A percentile compares a stretch with the other conserved stretches of the same genome.
phyloP scores from a whole-genome alignment of 2,113 vertebrate genomes.

The Callorhinus ursinus region DNA sequence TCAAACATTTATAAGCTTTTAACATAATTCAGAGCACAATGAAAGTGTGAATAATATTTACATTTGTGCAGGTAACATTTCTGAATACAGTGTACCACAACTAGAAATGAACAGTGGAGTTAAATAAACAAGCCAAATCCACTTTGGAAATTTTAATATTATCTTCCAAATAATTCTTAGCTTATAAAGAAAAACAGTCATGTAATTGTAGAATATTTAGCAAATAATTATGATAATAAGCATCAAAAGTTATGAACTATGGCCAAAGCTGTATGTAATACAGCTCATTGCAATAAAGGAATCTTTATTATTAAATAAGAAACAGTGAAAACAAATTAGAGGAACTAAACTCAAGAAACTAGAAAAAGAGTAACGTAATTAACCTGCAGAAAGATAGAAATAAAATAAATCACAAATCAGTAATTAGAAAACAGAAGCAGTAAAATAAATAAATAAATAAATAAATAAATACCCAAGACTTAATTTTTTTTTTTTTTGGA shows the following conservation, averaged over 20 bases:
- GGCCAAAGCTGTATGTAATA: neutral
- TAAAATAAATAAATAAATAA: neutral
- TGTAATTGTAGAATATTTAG: neutral
- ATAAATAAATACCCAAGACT: neutral
- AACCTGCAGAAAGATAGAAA: neutral
- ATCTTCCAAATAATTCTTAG: constrained; percentile 37
- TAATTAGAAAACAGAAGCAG: neutral
- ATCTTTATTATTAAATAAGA: constrained; percentile 37
- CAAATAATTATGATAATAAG: constrained; percentile 34
- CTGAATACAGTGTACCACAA: neutral
- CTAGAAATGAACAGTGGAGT: neutral
- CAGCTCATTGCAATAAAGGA: constrained; percentile 7
- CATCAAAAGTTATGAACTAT: neutral
- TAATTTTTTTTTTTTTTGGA: neutral
- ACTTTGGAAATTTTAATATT: neutral
- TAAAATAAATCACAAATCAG: constrained; percentile 33
- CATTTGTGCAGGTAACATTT: constrained; percentile 3
- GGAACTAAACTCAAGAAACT: neutral
- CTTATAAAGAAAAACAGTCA: neutral
- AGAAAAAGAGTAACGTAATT: constrained; percentile 10
- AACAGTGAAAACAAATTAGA: constrained; percentile 2
- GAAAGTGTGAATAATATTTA: neutral
- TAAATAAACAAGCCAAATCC: neutral
- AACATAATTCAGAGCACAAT: neutral
- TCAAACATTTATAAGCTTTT: constrained; percentile 25